Percentiles rank a stretch among this genome's conserved stretches.
These are phyloP conservation scores for Hypercompe scribonia DNA, from an alignment of 2,888 invertebrate genomes.

Conservation along the genomic window DNA sequence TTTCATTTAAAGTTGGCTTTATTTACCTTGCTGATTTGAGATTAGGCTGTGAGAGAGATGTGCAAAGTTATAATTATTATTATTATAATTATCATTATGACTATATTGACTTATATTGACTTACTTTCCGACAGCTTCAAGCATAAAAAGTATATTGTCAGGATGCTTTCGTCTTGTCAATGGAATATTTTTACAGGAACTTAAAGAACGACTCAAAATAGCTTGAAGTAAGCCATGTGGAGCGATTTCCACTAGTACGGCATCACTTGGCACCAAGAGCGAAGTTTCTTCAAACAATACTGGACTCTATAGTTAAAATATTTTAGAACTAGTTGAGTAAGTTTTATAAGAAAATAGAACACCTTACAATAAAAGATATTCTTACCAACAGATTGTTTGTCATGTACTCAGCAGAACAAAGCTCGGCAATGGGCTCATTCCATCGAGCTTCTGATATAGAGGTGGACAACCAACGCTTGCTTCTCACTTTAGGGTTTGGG, in stretches of 20 bases:
- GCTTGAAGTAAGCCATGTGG: conserved; percentile 95
- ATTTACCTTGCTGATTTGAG: no score
- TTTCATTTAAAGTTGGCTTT: no score
- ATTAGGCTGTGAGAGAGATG: no score
- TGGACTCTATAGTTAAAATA: conserved; percentile 72
- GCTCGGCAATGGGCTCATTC: conserved; percentile 28
- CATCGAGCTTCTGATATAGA: conserved; percentile 88
- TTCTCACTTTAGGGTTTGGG: conserved; percentile 88
- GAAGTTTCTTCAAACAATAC: conserved; percentile 94
- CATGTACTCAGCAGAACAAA: conserved; percentile 42
- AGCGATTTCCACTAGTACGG: conserved; percentile 94
- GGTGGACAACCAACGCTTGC: conserved; percentile 93
- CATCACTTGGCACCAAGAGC: conserved; percentile 91
- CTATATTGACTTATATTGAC: conserved; percentile 32
- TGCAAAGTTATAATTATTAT: no score
- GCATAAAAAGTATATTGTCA: conserved; percentile 86
- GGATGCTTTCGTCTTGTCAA: conserved; percentile 90
- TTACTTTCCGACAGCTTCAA: conserved; percentile 89
- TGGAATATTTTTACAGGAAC: conserved; percentile 89
- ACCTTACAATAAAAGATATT: not conserved
- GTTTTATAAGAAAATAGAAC: not conserved
- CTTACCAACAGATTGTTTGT: conserved; percentile 46
- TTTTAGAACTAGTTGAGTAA: not conserved
- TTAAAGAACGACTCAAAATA: conserved; percentile 92
- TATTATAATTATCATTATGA: no score